These are phyloP conservation scores for Protophormia terraenovae DNA, from an alignment of 2,888 invertebrate genomes.

Conservation along the genomic window DNA sequence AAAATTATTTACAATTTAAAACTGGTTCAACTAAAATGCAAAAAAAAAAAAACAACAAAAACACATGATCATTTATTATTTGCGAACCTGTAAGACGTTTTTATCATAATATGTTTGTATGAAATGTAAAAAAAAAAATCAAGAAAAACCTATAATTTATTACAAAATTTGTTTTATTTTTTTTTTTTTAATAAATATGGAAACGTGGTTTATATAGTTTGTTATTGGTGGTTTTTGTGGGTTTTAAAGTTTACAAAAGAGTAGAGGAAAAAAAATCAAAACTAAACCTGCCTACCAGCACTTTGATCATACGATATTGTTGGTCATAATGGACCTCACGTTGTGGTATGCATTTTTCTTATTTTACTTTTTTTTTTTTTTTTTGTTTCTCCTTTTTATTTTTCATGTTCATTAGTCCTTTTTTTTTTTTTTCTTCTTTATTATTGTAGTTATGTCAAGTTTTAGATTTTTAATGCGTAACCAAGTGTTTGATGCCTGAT, in stretches of 20 bases:
- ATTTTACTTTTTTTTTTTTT: conserved; percentile 14
- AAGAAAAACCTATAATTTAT: conserved; percentile 60
- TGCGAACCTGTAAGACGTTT: too few species aligned
- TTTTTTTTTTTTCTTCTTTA: too few species aligned
- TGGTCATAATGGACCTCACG: conserved; percentile 59
- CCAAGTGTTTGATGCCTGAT: conserved; percentile 12
- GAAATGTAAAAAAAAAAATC: conserved; percentile 19
- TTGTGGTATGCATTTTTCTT: too few species aligned
- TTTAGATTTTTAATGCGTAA: conserved; percentile 21
- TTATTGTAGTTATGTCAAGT: conserved; percentile 61
- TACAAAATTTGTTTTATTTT: conserved; percentile 42
- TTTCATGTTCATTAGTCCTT: conserved; percentile 59
- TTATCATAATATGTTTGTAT: too few species aligned
- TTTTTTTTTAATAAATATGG: not conserved
- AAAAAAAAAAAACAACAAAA: not conserved
- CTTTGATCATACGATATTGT: conserved; percentile 55
- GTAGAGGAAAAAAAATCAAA: not conserved
- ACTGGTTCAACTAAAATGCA: conserved; percentile 58
- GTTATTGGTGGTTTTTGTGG: conserved; percentile 23
- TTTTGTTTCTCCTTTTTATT: conserved; percentile 18
- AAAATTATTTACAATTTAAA: conserved; percentile 55
- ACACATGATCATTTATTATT: too few species aligned
- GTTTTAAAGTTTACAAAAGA: conserved; percentile 53
- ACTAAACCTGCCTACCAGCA: conserved; percentile 9
- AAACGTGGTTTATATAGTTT: not conserved